A percentile compares a stretch with the other conserved stretches of the same genome.
These are phyloP conservation scores for Lutraria lutraria DNA, from an alignment of 2,888 invertebrate genomes.

Conservation along the genomic window DNA sequence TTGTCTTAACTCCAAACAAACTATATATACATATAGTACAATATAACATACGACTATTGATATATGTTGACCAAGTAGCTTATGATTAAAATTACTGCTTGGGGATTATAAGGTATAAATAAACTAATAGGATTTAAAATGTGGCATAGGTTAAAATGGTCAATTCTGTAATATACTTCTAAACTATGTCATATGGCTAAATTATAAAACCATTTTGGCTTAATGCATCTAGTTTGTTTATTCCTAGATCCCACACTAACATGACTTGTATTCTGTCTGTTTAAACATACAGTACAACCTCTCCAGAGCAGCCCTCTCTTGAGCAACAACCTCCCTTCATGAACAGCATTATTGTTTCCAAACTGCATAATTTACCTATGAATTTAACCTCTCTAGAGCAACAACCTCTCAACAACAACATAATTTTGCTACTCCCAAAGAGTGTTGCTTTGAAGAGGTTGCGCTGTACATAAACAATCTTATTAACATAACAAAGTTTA, in stretches of 20 bases:
- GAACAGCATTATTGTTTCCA: too few species aligned
- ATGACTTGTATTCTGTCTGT: too few species aligned
- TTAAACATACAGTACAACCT: too few species aligned
- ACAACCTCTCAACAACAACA: too few species aligned
- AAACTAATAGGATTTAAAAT: not conserved
- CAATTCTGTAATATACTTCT: not conserved
- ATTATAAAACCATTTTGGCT: not conserved
- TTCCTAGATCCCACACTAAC: not conserved
- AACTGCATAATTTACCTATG: too few species aligned
- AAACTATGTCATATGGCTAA: not conserved
- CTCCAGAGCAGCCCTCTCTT: too few species aligned
- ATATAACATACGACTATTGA: not conserved
- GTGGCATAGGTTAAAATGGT: not conserved
- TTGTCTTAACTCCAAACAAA: not conserved
- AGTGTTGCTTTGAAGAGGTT: too few species aligned
- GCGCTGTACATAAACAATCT: too few species aligned
- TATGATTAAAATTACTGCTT: slow-evolving; percentile 6
- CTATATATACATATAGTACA: not conserved
- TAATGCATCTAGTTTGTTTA: not conserved
- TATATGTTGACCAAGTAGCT: not conserved
- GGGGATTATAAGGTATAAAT: not conserved
- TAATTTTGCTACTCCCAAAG: too few species aligned
- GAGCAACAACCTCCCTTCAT: too few species aligned
- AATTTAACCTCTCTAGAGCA: too few species aligned
- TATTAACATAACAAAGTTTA: too few species aligned